Base-by-base conservation (phyloP, 2,113 vertebrate species). In the Hippocampus barbouri region DNA sequence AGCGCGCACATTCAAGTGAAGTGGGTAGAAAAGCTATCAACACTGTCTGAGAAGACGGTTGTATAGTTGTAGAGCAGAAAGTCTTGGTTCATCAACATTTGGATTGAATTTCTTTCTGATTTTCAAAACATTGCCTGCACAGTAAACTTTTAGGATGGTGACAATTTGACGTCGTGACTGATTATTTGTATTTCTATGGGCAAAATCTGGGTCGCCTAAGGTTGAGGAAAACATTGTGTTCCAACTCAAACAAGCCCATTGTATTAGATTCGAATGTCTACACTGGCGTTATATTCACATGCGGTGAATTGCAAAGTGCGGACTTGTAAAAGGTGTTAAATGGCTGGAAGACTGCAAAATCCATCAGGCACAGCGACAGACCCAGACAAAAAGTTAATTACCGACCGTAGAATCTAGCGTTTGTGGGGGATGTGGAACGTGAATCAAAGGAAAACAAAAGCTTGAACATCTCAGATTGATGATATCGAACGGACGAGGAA, bases 1-100 rank as follows among this genome's bases (percentile, higher is more conserved):
- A 51, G 47, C 18, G 2, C 49, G 2, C 49, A 11, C 34, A 59
- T 41, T 57, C 14, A 74, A 75, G 73, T 81, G 68, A 66, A 79
- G 59, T 67, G 10, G 62, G 18, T 66, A 78, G 75, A 76, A 86
- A 85, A 79, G 68, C 80, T 80, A 77, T 83, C 81, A 72, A 69
- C 67, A 72, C 77, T 74, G 70, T 70, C 75, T 66, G 72, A 68
- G 69, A 79, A 61, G 16, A 2, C 57, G 57, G 69, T 56, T 74
- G 65, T 74, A 49, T 74, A 43, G 49, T 20, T 75, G 25, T 60
- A 49, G 54, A 75, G 65, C 53, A 54, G 53, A 54, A 54, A 54
- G 21, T 10, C 59, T 15, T 38, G 16, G 16, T 62, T 8, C 30
- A 38, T 54, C 53, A 54, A 1, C 8, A 23, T n/a, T 54, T 51